These are phyloP conservation scores for Conger conger DNA, from an alignment of 2,113 vertebrate species.

Conservation along the genomic window DNA sequence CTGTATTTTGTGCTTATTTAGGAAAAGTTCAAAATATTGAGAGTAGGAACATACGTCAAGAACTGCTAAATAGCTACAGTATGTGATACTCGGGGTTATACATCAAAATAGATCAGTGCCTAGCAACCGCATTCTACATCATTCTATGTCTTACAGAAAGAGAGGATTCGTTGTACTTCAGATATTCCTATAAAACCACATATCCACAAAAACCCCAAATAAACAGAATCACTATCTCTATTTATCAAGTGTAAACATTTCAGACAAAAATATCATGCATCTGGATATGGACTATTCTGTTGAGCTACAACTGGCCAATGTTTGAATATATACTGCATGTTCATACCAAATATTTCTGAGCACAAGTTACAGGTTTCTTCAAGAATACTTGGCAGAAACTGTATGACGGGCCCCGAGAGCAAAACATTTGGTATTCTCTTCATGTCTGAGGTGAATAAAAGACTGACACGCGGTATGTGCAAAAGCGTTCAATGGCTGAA, in stretches of 20 bases:
- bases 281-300: background rate
- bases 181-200: background rate
- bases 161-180: background rate
- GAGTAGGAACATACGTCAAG: no score
- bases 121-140: background rate
- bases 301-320: background rate
- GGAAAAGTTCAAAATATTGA: no score
- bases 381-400: background rate
- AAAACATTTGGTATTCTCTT: slow-evolving; percentile 1
- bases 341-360: background rate
- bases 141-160: background rate
- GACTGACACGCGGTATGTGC: slow-evolving; percentile 5
- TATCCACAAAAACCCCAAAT: background rate
- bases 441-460: slow-evolving; percentile 14
- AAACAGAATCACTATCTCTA: background rate
- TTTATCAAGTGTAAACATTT: background rate
- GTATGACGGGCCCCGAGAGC: background rate
- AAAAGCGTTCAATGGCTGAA: slow-evolving; percentile 28
- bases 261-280: background rate
- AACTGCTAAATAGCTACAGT: no score
- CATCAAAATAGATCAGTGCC: background rate
- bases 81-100: background rate
- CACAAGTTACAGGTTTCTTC: slow-evolving; percentile 1
- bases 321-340: background rate
- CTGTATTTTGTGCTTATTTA: no score